These are phyloP conservation scores for Drosophila seguyi DNA, from an alignment of 1,140 invertebrate species.

Conservation along the genomic window DNA sequence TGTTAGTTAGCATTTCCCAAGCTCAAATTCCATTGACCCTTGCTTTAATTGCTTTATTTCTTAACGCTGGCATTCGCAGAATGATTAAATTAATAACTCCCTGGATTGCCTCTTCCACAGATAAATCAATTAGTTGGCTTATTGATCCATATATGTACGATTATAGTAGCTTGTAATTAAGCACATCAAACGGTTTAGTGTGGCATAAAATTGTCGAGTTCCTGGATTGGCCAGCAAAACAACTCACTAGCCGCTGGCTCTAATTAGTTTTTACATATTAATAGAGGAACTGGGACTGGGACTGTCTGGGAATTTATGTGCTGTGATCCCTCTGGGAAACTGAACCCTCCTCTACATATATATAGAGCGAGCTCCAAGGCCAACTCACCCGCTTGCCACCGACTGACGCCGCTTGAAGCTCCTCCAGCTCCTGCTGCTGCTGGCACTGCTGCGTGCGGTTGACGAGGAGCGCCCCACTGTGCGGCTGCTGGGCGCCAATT, in stretches of 20 bases:
- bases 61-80: neutral
- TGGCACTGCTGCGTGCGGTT: slow-evolving; percentile 58
- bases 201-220: slow-evolving; percentile 17
- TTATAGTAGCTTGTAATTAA: slow-evolving; percentile 6
- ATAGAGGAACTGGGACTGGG: slow-evolving; percentile 7
- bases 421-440: slow-evolving; percentile 48
- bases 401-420: slow-evolving; percentile 26
- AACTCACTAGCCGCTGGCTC: slow-evolving; percentile 1
- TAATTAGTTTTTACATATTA: slow-evolving; percentile 16
- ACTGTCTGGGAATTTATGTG: slow-evolving; percentile 15
- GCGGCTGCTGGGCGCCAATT: slow-evolving; percentile 67
- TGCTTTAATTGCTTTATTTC: slow-evolving; percentile 4
- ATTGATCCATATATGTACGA: slow-evolving; percentile 6
- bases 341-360: neutral
- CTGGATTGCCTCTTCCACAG: neutral
- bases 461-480: slow-evolving; percentile 38
- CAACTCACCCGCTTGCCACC: slow-evolving; percentile 44
- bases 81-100: slow-evolving; percentile 4
- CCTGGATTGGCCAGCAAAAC: slow-evolving; percentile 15
- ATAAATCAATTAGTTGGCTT: slow-evolving; percentile 5
- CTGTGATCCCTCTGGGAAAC: slow-evolving; percentile 5
- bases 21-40: neutral
- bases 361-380: neutral
- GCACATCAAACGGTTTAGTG: slow-evolving; percentile 21
- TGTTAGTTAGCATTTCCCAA: neutral